phyloP scores from a whole-genome alignment of 2,888 invertebrate species.

The Fragum fragum region DNA sequence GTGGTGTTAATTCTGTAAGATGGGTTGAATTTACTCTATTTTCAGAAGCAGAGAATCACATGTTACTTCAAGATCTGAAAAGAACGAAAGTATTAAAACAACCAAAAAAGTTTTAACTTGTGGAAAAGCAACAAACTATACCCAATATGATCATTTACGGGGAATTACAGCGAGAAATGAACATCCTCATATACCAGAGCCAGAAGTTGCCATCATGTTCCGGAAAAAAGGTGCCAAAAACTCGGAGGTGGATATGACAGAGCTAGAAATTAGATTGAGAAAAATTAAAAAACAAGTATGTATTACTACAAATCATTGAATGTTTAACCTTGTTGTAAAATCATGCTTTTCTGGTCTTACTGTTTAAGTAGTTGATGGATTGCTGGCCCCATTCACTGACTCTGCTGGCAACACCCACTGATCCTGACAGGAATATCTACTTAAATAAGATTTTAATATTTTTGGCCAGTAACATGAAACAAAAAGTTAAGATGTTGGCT shows the following conservation, averaged over 20 bases:
- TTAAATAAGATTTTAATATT: no score
- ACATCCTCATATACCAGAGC: constrained; percentile 95
- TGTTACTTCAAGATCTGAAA: constrained; percentile 14
- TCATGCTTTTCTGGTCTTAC: no score
- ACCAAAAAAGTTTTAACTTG: constrained; percentile 89
- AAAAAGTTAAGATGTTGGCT: no score
- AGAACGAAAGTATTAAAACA: constrained; percentile 31
- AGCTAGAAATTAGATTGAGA: constrained; percentile 82
- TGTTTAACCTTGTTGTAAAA: no score
- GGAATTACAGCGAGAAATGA: constrained; percentile 94
- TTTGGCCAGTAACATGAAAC: no score
- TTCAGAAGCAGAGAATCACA: constrained; percentile 6
- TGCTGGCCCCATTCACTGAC: no score
- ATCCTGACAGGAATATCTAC: no score
- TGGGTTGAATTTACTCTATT: not conserved
- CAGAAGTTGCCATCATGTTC: constrained; percentile 87
- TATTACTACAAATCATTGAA: no score
- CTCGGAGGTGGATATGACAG: constrained; percentile 84
- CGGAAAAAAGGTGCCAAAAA: constrained; percentile 80
- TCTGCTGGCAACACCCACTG: no score
- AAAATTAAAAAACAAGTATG: constrained; percentile 83
- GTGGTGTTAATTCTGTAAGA: no score
- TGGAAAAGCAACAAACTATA: constrained; percentile 93
- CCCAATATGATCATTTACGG: constrained; percentile 95
- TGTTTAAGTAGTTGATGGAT: no score